phyloP scores from a whole-genome alignment of 2,113 vertebrate species.

The Lipotes vexillifer region DNA sequence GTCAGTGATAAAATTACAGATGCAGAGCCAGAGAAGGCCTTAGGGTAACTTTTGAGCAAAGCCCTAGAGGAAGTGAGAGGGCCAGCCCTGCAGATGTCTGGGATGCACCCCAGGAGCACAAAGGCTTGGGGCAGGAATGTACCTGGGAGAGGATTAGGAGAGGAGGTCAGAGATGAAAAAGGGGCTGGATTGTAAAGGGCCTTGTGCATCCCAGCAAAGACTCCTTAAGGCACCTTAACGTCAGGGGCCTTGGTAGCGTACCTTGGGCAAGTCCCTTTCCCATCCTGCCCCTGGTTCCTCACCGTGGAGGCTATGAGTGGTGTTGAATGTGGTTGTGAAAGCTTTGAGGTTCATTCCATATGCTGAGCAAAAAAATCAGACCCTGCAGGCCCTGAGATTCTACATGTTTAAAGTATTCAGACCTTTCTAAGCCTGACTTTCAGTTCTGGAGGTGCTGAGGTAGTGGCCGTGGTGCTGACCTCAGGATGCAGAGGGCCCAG shows the following conservation, averaged over 20 bases:
- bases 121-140: background rate
- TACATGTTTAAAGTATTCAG: background rate
- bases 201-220: background rate
- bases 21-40: background rate
- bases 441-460: background rate
- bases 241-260: background rate
- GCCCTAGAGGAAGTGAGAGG: background rate
- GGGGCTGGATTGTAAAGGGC: background rate
- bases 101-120: background rate
- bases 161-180: background rate
- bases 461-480: rapidly evolving
- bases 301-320: background rate
- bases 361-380: background rate
- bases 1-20: background rate
- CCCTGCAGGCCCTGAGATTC: background rate
- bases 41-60: background rate
- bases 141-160: background rate
- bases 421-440: background rate
- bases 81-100: no score
- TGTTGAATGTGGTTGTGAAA: background rate
- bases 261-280: background rate
- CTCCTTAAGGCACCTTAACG: background rate
- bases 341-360: background rate
- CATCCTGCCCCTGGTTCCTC: background rate
- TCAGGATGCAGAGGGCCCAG: background rate